These are phyloP conservation scores for Boleophthalmus pectinirostris DNA, from an alignment of 2,113 vertebrate species.

Conservation along the genomic window DNA sequence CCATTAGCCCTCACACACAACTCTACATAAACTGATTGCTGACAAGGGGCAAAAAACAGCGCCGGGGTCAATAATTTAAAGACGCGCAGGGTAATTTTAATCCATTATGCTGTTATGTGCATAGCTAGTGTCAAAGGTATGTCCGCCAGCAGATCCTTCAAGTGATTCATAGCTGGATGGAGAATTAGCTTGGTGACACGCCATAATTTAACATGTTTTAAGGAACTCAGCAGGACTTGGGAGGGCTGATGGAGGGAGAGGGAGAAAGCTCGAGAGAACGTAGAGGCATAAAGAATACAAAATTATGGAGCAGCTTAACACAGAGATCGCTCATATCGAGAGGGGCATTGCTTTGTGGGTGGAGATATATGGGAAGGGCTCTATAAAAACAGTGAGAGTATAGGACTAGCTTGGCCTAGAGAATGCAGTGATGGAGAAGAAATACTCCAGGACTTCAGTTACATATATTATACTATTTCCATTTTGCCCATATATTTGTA, in stretches of 20 bases:
- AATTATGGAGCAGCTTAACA: conserved; percentile 78
- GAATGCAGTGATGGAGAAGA: conserved; percentile 16
- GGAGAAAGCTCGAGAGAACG: neutral
- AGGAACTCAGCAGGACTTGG: conserved; percentile 72
- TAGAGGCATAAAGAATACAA: conserved; percentile 68
- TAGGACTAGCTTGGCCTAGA: conserved; percentile 9
- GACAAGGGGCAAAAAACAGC: conserved; percentile 46
- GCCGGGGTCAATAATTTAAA: conserved; percentile 76
- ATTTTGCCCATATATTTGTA: no score
- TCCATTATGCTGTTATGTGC: conserved; percentile 71
- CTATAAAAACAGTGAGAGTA: conserved; percentile 34
- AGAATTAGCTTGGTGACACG: conserved; percentile 76
- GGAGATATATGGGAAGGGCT: conserved; percentile 68
- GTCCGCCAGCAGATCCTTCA: conserved; percentile 62
- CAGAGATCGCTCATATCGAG: conserved; percentile 73
- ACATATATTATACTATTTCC: no score
- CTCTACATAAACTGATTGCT: conserved; percentile 61
- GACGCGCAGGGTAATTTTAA: conserved; percentile 73
- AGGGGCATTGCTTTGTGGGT: conserved; percentile 54
- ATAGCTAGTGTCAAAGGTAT: conserved; percentile 76
- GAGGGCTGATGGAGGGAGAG: conserved; percentile 39
- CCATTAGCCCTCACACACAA: conserved; percentile 47
- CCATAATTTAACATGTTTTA: conserved; percentile 79
- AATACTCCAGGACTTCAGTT: neutral
- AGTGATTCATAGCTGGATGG: conserved; percentile 73